These are phyloP conservation scores for Anthopleura sola DNA, from an alignment of 64 coral and sea anemone species.

Conservation along the genomic window DNA sequence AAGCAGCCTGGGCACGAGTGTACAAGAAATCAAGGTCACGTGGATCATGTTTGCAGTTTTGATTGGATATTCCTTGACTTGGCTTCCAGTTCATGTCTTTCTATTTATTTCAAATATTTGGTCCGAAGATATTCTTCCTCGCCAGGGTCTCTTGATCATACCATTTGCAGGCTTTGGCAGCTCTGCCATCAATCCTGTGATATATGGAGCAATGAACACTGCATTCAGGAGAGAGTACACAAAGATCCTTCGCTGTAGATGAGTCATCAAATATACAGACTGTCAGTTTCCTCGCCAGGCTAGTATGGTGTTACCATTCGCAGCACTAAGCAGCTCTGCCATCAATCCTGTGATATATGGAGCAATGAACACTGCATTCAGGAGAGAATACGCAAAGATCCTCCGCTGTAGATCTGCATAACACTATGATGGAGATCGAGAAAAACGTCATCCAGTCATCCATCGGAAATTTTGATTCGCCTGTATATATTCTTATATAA, in stretches of 20 bases:
- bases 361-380: neutral
- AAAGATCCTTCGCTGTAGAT: no score
- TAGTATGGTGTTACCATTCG: neutral
- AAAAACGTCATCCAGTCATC: no score
- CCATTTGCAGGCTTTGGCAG: no score
- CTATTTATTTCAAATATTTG: neutral
- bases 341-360: slow-evolving; percentile 46
- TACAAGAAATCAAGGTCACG: slow-evolving; percentile 15
- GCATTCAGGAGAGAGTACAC: no score
- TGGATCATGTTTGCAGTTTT: slow-evolving; percentile 1
- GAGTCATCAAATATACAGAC: no score
- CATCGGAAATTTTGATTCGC: no score
- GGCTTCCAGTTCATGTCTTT: neutral
- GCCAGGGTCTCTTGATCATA: no score
- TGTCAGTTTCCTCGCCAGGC: slow-evolving; percentile 1
- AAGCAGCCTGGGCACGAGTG: neutral
- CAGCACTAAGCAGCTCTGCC: neutral
- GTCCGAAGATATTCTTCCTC: no score
- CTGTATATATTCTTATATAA: no score
- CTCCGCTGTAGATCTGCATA: neutral
- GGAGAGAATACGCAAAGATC: slow-evolving; percentile 9
- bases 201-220: no score
- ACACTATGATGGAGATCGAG: no score
- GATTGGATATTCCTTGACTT: neutral
- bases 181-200: no score